Conservation (phyloP, 23 tunicate genomes). For the Oikopleura dioica region DNA sequence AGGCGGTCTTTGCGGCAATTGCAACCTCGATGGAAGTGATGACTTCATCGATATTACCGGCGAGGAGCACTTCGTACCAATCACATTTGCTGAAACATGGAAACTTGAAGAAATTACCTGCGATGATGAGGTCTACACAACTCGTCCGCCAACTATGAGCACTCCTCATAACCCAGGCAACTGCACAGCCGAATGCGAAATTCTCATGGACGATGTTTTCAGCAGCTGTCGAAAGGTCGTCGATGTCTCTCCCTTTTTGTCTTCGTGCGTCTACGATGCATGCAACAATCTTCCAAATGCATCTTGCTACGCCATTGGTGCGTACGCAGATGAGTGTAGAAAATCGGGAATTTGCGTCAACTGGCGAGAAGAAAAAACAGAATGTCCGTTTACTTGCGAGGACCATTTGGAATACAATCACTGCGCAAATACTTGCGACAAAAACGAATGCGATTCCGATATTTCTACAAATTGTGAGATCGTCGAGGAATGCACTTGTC, state of each 20-base stretch:
- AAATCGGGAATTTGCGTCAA: not conserved
- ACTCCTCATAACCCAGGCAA: not conserved
- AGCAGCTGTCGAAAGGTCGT: not conserved
- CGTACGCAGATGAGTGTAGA: not conserved
- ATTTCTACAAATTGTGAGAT: not conserved
- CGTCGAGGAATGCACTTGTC: not conserved
- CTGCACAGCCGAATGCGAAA: not conserved
- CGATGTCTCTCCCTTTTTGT: not conserved
- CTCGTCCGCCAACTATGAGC: not conserved
- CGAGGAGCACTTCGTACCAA: not conserved
- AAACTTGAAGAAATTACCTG: not conserved
- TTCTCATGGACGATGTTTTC: not conserved
- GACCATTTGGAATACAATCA: not conserved
- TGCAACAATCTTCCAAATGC: not conserved
- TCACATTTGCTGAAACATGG: conserved; percentile 15
- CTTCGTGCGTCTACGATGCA: not conserved
- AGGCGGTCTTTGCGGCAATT: conserved; percentile 20
- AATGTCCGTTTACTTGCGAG: not conserved
- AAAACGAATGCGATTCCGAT: no score
- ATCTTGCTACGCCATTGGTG: not conserved
- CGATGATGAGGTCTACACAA: not conserved
- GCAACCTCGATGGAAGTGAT: conserved; percentile 14
- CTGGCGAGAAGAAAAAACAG: not conserved
- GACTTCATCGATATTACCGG: conserved; percentile 15
- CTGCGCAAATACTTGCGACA: not conserved